These are phyloP conservation scores for Siniperca scherzeri DNA, from an alignment of 2,797 vertebrate species.

Conservation along the genomic window DNA sequence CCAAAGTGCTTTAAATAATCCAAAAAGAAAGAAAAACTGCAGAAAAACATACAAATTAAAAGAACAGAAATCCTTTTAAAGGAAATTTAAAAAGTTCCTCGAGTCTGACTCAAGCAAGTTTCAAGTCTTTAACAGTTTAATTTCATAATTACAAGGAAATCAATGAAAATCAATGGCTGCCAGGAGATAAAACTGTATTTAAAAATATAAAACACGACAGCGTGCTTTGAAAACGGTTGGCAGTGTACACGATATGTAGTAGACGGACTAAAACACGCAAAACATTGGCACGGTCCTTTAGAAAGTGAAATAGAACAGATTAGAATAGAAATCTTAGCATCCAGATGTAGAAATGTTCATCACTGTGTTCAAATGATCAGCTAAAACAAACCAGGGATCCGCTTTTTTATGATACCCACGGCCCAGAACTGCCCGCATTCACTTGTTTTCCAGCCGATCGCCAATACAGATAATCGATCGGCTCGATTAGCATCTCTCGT, in stretches of 20 bases:
- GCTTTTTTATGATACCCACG: not conserved
- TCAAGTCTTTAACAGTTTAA: not conserved
- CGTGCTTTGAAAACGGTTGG: not conserved
- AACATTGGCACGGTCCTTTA: not conserved
- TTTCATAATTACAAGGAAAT: not conserved
- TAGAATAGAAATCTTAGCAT: slow-evolving; percentile 15
- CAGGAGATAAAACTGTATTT: not conserved
- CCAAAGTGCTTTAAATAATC: too few species aligned
- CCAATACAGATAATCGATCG: slow-evolving; percentile 3
- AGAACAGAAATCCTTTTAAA: too few species aligned
- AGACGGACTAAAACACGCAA: not conserved
- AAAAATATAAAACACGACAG: not conserved
- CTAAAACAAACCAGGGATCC: slow-evolving; percentile 29
- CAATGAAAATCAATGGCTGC: not conserved
- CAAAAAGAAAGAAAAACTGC: too few species aligned
- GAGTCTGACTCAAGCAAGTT: too few species aligned
- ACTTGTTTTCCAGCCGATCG: slow-evolving; percentile 6
- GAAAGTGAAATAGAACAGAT: not conserved
- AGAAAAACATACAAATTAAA: too few species aligned
- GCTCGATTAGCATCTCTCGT: slow-evolving; percentile 20
- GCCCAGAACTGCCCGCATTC: slow-evolving; percentile 12
- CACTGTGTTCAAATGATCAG: slow-evolving; percentile 13
- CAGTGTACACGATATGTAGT: not conserved
- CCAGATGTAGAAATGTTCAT: not conserved
- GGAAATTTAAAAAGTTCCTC: too few species aligned